These are phyloP conservation scores for Rousettus leschenaultii DNA, from an alignment of 2,113 vertebrate species.

Conservation along the genomic window DNA sequence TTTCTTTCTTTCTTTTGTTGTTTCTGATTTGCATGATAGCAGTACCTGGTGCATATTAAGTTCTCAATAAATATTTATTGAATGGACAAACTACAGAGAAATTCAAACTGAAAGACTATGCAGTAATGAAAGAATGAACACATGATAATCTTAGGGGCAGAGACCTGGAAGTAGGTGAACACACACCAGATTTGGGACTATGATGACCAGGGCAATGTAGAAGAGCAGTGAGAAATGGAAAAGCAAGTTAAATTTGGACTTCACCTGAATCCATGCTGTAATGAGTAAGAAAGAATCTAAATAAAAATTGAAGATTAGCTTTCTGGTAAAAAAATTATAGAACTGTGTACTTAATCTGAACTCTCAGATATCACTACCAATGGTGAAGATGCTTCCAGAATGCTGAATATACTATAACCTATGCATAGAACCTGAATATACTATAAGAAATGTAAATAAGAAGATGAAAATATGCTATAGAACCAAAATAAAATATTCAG, in stretches of 20 bases:
- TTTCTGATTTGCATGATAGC: not conserved
- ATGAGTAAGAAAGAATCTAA: not conserved
- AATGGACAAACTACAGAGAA: not conserved
- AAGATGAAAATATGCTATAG: not conserved
- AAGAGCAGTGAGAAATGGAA: not conserved
- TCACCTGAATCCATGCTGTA: not conserved
- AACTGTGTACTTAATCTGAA: not conserved
- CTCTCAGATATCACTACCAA: not conserved
- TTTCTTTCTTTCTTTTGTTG: no score
- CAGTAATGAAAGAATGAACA: not conserved
- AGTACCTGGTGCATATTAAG: not conserved
- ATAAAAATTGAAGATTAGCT: not conserved
- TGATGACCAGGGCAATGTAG: not conserved
- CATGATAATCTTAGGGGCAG: not conserved
- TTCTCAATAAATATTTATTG: not conserved
- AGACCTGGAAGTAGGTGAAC: not conserved
- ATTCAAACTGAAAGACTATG: not conserved
- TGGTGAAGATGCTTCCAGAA: not conserved
- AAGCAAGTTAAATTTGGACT: not conserved
- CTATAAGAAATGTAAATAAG: not conserved
- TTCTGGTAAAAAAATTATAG: not conserved
- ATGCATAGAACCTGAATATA: not conserved
- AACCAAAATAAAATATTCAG: not conserved
- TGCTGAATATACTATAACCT: not conserved
- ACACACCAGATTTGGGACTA: fast-evolving